phyloP scores from a whole-genome alignment of 2,113 vertebrate species.

The Sprattus sprattus region DNA sequence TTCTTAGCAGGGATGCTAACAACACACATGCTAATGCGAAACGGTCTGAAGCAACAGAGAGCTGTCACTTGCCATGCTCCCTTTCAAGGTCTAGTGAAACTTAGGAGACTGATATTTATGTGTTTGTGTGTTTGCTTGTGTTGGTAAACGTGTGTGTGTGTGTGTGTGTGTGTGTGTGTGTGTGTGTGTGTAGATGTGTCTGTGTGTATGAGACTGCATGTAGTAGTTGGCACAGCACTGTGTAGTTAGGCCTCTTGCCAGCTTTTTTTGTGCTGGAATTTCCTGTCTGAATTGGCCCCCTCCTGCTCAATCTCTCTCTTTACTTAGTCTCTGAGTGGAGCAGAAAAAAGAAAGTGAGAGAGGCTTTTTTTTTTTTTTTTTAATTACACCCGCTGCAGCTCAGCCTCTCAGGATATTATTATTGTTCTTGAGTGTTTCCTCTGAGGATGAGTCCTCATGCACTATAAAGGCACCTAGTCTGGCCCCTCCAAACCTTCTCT shows the following conservation, averaged over 20 bases:
- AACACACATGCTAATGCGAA: conserved; percentile 30
- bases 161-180: neutral
- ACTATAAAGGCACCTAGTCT: conserved; percentile 65
- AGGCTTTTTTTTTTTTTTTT: conserved; percentile 52
- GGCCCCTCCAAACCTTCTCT: neutral
- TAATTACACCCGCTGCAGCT: conserved; percentile 79
- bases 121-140: conserved; percentile 41
- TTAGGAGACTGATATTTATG: conserved; percentile 48
- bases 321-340: conserved; percentile 66
- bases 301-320: conserved; percentile 44
- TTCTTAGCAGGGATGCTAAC: conserved; percentile 36
- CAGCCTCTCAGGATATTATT: conserved; percentile 84
- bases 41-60: conserved; percentile 12
- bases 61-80: conserved; percentile 44
- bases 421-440: conserved; percentile 90
- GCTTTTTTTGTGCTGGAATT: conserved; percentile 85
- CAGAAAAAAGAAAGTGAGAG: conserved; percentile 54
- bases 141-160: neutral
- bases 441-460: conserved; percentile 70
- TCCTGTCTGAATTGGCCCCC: conserved; percentile 85
- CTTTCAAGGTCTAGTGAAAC: conserved; percentile 57
- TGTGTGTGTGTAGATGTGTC: neutral
- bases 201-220: conserved; percentile 43
- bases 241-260: conserved; percentile 84
- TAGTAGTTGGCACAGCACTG: conserved; percentile 76